Conservation (phyloP, 2,888 invertebrate genomes). For the Agonopterix heracliana region DNA sequence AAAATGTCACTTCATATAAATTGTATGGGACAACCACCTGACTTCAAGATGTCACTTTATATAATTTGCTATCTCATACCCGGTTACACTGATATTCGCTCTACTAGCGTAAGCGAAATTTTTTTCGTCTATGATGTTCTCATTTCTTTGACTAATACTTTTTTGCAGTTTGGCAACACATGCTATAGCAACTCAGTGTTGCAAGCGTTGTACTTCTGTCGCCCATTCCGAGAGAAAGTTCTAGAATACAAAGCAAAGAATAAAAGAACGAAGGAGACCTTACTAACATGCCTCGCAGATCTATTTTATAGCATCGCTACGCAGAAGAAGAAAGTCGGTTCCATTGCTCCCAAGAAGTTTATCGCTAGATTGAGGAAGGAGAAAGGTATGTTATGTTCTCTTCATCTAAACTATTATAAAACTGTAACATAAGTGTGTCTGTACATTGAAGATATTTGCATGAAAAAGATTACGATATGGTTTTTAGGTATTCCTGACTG, state of each 20-base stretch:
- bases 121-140: too few relatives aligned
- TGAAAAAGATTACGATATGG: too few relatives aligned
- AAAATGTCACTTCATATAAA: too few relatives aligned
- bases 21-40: too few relatives aligned
- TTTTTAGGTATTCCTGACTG: too few relatives aligned
- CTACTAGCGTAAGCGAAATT: too few relatives aligned
- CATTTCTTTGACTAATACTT: not conserved
- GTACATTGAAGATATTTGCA: too few relatives aligned
- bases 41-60: too few relatives aligned
- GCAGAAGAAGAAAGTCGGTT: conserved; percentile 99
- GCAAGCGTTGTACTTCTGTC: conserved; percentile 99
- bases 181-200: conserved; percentile 99
- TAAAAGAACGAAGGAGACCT: conserved; percentile 96
- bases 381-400: conserved; percentile 85
- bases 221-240: conserved; percentile 98
- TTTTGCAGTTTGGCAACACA: conserved; percentile 97
- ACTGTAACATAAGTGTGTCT: too few relatives aligned
- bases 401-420: not conserved
- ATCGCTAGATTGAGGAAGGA: conserved; percentile 98
- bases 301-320: conserved; percentile 99
- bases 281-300: conserved; percentile 98
- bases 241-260: conserved; percentile 98
- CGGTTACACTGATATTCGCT: too few relatives aligned
- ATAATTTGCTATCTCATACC: too few relatives aligned
- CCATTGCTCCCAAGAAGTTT: conserved; percentile 99